A percentile compares a stretch with the other conserved stretches of the same genome.
Conservation (phyloP, 2,113 vertebrate genomes). For the Sinocyclocheilus grahami region DNA sequence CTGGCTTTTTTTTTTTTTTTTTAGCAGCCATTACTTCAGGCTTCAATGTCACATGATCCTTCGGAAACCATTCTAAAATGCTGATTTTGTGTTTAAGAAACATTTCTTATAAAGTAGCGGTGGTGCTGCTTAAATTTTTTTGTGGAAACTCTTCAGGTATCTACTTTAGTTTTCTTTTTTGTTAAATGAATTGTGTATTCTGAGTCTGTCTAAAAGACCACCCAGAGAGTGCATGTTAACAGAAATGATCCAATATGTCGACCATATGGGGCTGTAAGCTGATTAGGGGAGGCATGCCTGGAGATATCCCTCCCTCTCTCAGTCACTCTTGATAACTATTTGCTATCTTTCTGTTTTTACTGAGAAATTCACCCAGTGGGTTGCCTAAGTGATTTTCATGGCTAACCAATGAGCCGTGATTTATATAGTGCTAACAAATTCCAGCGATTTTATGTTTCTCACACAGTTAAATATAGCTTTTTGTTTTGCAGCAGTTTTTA, state of each 20-base stretch:
- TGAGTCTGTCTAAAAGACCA: not conserved
- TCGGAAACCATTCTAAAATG: not conserved
- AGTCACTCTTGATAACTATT: not conserved
- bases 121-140: not conserved
- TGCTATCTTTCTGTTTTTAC: not conserved
- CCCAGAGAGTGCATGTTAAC: not conserved
- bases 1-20: not conserved
- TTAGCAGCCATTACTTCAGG: not conserved
- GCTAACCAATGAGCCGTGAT: not conserved
- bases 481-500: not conserved
- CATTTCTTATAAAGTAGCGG: not conserved
- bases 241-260: not conserved
- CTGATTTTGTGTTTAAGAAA: not conserved
- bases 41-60: not conserved
- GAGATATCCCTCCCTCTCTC: not conserved
- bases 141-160: not conserved
- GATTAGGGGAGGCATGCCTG: not conserved
- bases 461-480: not conserved
- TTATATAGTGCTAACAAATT: not conserved
- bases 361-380: not conserved
- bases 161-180: not conserved
- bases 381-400: not conserved
- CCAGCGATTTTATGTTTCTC: not conserved
- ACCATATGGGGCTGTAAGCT: slow-evolving; percentile 1
- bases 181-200: not conserved